Percentiles rank a stretch among this genome's conserved stretches.
Evolutionary conservation across 1,140 invertebrate genomes (phyloP).

Genomic region (Sycophaga agraensis): DNA sequence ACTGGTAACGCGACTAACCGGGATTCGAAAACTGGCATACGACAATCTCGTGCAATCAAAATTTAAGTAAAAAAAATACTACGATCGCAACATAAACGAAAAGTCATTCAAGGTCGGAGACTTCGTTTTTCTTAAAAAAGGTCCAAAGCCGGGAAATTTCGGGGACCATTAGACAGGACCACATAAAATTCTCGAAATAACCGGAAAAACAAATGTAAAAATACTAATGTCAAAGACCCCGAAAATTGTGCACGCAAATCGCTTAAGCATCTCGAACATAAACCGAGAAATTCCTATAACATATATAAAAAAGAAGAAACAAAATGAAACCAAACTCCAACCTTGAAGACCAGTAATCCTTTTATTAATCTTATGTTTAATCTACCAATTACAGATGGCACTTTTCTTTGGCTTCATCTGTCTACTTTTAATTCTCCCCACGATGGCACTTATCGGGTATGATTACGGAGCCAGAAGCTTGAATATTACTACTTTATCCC

Average conservation of each 20-base stretch:
- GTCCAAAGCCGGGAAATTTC: constrained; percentile 12
- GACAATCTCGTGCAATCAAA: constrained; percentile 24
- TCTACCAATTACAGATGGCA: neutral
- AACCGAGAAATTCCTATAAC: no score
- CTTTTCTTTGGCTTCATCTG: no score
- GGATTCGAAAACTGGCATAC: constrained; percentile 12
- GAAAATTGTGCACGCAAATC: neutral
- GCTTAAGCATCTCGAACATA: neutral
- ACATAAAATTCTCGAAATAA: constrained; percentile 7
- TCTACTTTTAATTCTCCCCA: no score
- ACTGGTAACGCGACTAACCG: constrained; percentile 9
- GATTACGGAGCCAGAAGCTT: no score
- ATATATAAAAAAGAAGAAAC: no score
- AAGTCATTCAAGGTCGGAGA: neutral
- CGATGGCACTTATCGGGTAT: no score
- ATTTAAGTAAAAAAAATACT: constrained; percentile 25
- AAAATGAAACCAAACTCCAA: no score
- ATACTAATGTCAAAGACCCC: no score
- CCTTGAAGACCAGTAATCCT: no score
- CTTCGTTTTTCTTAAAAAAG: no score
- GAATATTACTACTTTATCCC: no score
- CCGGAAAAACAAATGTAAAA: constrained; percentile 18
- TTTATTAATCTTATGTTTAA: no score
- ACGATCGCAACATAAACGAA: constrained; percentile 21
- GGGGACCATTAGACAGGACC: constrained; percentile 14